These are phyloP conservation scores for Myotis brandtii DNA, from an alignment of 2,113 vertebrate species.

Conservation along the genomic window DNA sequence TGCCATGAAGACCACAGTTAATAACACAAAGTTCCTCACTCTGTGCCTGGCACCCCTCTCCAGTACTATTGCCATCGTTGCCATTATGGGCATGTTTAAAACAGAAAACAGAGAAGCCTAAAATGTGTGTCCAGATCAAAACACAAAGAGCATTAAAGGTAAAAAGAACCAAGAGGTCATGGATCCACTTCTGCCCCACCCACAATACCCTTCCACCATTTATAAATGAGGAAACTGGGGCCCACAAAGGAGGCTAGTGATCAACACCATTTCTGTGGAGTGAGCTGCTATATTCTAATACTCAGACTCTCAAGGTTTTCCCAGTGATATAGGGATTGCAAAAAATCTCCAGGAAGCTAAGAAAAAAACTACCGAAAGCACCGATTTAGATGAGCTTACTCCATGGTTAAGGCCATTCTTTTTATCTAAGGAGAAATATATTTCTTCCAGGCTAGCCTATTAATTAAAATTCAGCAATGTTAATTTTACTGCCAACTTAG, in stretches of 20 bases:
- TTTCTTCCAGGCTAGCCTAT: constrained; percentile 74
- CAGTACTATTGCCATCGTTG: fast-evolving
- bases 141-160: not conserved
- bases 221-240: not conserved
- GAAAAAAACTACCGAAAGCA: not conserved
- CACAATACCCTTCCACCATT: not conserved
- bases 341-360: constrained; percentile 21
- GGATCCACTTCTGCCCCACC: not conserved
- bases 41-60: fast-evolving
- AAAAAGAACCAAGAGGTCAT: not conserved
- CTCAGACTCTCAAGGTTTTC: not conserved
- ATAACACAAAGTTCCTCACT: not conserved
- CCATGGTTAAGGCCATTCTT: constrained; percentile 1
- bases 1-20: not conserved
- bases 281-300: not conserved
- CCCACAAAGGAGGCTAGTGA: too few relatives aligned
- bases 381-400: not conserved
- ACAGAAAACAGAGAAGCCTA: not conserved
- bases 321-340: not conserved
- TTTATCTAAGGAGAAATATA: constrained; percentile 49
- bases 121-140: not conserved
- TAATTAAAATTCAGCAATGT: constrained; percentile 81
- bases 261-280: not conserved
- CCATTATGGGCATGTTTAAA: not conserved
- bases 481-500: constrained; percentile 80